phyloP scores from a whole-genome alignment of 2,797 vertebrate species.

The Borostomias antarcticus region DNA sequence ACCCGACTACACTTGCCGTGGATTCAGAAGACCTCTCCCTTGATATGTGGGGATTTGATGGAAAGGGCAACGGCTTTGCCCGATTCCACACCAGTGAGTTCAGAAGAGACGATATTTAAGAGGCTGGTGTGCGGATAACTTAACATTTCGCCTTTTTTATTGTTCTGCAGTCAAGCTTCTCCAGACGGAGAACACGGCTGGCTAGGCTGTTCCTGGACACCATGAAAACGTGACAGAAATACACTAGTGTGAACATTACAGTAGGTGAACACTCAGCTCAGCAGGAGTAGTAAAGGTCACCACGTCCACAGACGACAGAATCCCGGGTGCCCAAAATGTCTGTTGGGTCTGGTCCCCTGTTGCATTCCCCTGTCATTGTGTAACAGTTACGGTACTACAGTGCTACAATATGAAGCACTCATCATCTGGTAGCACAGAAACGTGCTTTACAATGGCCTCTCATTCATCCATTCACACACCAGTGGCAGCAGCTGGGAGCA shows the following conservation, averaged over 20 bases:
- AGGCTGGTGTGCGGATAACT: conserved; percentile 28
- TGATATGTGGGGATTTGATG: conserved; percentile 35
- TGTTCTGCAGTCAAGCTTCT: neutral
- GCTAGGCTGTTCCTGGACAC: neutral
- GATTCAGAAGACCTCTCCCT: conserved; percentile 24
- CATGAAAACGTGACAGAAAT: neutral
- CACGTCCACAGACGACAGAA: no score
- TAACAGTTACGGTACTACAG: no score
- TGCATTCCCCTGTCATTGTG: no score
- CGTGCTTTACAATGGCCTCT: no score
- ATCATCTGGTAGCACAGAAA: no score
- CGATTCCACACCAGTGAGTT: conserved; percentile 37
- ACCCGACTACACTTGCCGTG: conserved; percentile 9
- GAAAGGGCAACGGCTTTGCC: conserved; percentile 56
- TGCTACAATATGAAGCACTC: no score
- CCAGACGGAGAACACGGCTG: neutral
- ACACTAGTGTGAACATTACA: neutral
- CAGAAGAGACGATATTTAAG: conserved; percentile 56
- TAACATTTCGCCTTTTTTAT: conserved; percentile 23
- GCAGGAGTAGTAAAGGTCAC: no score
- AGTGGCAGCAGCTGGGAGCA: no score
- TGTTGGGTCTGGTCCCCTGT: no score
- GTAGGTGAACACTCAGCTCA: no score
- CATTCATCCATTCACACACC: no score
- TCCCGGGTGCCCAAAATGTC: no score